These are phyloP conservation scores for Parapsyche elsis DNA, from an alignment of 1,140 invertebrate species.

Conservation along the genomic window DNA sequence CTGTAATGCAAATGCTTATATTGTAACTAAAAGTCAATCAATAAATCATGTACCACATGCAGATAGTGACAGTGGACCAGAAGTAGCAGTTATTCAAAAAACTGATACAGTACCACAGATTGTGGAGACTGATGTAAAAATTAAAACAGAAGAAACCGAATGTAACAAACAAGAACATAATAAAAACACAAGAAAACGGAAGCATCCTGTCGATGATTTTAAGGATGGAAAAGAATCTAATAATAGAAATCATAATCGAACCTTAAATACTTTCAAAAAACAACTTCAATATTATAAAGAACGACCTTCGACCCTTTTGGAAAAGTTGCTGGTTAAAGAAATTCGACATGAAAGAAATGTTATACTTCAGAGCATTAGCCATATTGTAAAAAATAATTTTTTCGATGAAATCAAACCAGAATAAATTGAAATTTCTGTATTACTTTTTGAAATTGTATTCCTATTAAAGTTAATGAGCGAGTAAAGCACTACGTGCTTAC, in stretches of 20 bases:
- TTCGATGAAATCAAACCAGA: conserved; percentile 61
- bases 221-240: conserved; percentile 54
- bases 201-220: conserved; percentile 12
- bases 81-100: conserved; percentile 61
- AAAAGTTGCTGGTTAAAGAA: conserved; percentile 72
- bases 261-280: conserved; percentile 50
- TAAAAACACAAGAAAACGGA: conserved; percentile 49
- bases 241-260: conserved; percentile 48
- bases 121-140: conserved; percentile 39
- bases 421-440: too few species aligned
- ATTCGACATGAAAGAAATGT: conserved; percentile 79
- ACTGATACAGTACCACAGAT: conserved; percentile 37
- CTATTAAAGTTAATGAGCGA: too few species aligned
- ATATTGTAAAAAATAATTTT: conserved; percentile 78
- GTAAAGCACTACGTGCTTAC: too few species aligned
- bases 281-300: conserved; percentile 54
- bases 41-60: background rate
- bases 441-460: too few species aligned
- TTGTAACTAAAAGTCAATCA: background rate
- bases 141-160: conserved; percentile 33
- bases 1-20: background rate
- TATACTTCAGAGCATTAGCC: conserved; percentile 78
- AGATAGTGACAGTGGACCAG: conserved; percentile 59
- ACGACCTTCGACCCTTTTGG: conserved; percentile 65
- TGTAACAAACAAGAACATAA: conserved; percentile 35